phyloP scores from a whole-genome alignment of 1,140 invertebrate species.

The Eriosoma lanigerum region DNA sequence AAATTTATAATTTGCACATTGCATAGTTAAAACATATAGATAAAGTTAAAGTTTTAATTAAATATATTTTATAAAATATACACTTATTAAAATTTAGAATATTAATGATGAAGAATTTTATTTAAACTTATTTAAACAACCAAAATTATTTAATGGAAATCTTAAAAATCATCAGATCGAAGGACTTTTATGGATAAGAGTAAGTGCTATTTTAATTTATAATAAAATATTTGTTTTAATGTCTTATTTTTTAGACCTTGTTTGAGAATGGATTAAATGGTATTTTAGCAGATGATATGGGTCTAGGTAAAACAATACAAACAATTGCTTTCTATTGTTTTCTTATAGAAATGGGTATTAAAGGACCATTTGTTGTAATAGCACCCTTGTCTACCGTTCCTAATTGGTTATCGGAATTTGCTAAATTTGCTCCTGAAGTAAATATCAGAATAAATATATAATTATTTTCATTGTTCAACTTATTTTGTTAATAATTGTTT shows the following conservation, averaged over 20 bases:
- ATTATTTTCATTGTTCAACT: neutral
- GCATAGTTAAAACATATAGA: too few relatives aligned
- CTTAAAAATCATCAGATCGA: conserved; percentile 27
- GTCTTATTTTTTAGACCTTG: conserved; percentile 58
- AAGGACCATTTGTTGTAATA: conserved; percentile 67
- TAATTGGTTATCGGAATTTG: conserved; percentile 74
- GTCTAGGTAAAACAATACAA: conserved; percentile 75
- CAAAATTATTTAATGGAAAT: conserved; percentile 38
- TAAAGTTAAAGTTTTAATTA: too few relatives aligned
- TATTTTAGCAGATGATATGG: conserved; percentile 83
- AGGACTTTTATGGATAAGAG: conserved; percentile 46
- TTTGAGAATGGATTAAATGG: conserved; percentile 74
- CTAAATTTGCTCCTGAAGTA: conserved; percentile 66
- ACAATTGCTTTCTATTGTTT: conserved; percentile 66
- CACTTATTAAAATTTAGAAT: neutral
- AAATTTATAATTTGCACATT: neutral
- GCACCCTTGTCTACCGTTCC: conserved; percentile 71
- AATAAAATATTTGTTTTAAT: neutral
- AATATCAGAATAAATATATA: neutral
- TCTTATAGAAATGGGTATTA: conserved; percentile 61
- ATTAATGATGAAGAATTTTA: neutral
- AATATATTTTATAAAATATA: neutral
- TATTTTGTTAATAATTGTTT: too few relatives aligned
- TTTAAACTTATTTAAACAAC: conserved; percentile 43
- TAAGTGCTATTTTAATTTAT: neutral